Percentiles rank a stretch among this genome's conserved stretches.
Evolutionary conservation across 1,140 invertebrate genomes (phyloP).

Genomic region (Solenopsis fugax): DNA sequence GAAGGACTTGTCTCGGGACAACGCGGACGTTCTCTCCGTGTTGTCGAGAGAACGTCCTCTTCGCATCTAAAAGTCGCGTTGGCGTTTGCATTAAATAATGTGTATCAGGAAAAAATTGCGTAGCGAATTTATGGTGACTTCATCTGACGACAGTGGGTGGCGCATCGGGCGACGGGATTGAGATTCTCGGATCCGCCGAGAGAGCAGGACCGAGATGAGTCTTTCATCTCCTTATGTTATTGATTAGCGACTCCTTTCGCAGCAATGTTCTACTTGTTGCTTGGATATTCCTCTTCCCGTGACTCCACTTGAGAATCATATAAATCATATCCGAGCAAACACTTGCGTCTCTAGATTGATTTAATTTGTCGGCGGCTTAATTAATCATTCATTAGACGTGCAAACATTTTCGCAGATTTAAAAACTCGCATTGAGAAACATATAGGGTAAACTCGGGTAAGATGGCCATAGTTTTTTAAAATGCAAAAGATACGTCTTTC

Average conservation of each 20-base stretch:
- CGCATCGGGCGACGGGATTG: background rate
- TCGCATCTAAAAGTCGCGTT: background rate
- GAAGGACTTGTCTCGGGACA: conserved; percentile 43
- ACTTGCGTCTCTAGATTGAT: background rate
- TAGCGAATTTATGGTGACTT: conserved; percentile 12
- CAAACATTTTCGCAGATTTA: background rate
- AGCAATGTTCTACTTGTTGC: conserved; percentile 42
- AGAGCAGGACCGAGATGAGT: background rate
- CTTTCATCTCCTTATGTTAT: conserved; percentile 39
- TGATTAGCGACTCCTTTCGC: conserved; percentile 16
- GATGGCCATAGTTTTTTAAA: too few species aligned
- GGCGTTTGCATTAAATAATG: background rate
- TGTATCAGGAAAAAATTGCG: background rate
- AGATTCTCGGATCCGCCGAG: background rate
- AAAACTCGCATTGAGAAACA: background rate
- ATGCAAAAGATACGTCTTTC: too few species aligned
- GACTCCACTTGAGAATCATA: background rate
- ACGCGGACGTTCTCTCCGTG: background rate
- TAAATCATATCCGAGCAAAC: conserved; percentile 26
- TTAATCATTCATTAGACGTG: background rate
- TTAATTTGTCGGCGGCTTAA: background rate
- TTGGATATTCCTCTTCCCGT: conserved; percentile 28
- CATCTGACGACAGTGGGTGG: background rate
- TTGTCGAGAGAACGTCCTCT: conserved; percentile 15
- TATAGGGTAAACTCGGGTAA: too few species aligned